Evolutionary conservation across 2,888 invertebrate species (phyloP).

Genomic region (Pammene aurita): DNA sequence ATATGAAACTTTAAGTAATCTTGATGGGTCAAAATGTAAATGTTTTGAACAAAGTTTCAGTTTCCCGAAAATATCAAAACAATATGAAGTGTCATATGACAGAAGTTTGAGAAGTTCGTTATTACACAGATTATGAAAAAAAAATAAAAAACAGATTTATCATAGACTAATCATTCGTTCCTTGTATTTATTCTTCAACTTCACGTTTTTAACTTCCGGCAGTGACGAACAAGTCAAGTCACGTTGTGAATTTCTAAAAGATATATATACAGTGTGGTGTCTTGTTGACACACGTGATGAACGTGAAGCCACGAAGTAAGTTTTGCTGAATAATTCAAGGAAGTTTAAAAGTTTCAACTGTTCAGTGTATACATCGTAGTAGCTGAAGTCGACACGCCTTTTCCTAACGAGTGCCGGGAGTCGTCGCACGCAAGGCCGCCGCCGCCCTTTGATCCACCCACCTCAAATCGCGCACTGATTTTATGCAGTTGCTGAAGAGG

Average conservation of each 20-base stretch:
- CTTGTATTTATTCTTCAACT: slow-evolving; percentile 8
- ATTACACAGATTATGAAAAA: slow-evolving; percentile 2
- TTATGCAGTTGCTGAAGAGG: slow-evolving; percentile 64
- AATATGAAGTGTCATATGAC: slow-evolving; percentile 32
- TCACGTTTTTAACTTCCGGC: not conserved
- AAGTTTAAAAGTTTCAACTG: slow-evolving; percentile 54
- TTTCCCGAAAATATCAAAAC: not conserved
- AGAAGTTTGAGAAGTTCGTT: slow-evolving; percentile 5
- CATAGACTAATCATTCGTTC: slow-evolving; percentile 35
- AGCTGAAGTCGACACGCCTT: slow-evolving; percentile 81
- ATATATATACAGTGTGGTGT: not conserved
- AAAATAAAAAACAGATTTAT: not conserved
- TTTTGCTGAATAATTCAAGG: slow-evolving; percentile 38
- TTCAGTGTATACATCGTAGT: slow-evolving; percentile 60
- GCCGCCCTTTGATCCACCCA: slow-evolving; percentile 84
- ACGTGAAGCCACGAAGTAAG: slow-evolving; percentile 14
- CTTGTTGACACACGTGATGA: not conserved
- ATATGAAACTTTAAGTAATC: not conserved
- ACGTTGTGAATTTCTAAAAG: not conserved
- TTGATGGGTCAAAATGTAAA: slow-evolving; percentile 26
- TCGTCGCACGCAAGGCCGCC: slow-evolving; percentile 80
- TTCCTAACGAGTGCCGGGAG: slow-evolving; percentile 83
- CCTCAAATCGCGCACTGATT: slow-evolving; percentile 80
- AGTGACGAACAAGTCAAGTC: not conserved
- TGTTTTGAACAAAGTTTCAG: not conserved